Conservation (phyloP, 1,140 invertebrate species). For the Pachypeltis micranthus region DNA sequence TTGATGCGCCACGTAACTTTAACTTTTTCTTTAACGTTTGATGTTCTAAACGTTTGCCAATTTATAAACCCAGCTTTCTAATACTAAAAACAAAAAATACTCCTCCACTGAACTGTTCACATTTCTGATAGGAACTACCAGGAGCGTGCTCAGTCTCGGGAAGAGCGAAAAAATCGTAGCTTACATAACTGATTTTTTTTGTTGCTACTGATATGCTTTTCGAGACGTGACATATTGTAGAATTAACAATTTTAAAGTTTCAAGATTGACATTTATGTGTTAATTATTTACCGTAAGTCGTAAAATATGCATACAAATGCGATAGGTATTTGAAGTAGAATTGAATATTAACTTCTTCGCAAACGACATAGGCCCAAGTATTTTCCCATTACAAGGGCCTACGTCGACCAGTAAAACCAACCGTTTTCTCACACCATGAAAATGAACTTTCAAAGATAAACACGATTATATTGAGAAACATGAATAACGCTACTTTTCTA, state of each 20-base stretch:
- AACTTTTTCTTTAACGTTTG: too few species aligned
- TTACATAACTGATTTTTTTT: too few species aligned
- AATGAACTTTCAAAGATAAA: background rate
- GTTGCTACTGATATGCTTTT: too few species aligned
- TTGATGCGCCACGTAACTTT: background rate
- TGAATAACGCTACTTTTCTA: background rate
- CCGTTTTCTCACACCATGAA: too few species aligned
- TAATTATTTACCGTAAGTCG: background rate
- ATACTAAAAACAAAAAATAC: too few species aligned
- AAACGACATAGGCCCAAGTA: conserved; percentile 15
- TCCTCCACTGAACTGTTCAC: too few species aligned
- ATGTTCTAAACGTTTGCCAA: too few species aligned
- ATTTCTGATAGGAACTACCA: background rate
- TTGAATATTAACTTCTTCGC: background rate
- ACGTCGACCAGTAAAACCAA: background rate
- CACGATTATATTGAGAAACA: background rate
- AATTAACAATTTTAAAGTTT: background rate
- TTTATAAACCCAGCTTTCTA: too few species aligned
- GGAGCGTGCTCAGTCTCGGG: background rate
- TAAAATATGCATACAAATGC: background rate
- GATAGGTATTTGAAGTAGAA: too few species aligned
- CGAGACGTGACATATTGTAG: too few species aligned
- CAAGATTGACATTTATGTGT: conserved; percentile 3
- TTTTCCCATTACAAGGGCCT: conserved; percentile 21
- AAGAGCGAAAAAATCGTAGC: too few species aligned